A percentile compares a stretch with the other conserved stretches of the same genome.
Evolutionary conservation across 2,113 vertebrate genomes (phyloP).

Genomic region (Ammospiza nelsoni): DNA sequence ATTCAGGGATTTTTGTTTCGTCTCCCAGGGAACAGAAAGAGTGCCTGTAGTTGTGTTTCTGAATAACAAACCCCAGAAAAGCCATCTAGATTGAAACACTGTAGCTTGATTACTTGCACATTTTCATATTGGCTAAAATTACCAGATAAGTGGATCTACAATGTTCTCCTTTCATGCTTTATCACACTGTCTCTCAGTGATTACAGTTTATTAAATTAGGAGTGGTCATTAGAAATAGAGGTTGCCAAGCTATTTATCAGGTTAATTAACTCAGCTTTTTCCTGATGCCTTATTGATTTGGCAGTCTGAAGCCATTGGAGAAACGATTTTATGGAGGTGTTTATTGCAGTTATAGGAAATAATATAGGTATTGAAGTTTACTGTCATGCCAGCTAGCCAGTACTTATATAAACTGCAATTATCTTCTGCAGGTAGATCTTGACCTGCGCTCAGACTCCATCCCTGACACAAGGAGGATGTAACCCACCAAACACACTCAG

Average conservation of each 20-base stretch:
- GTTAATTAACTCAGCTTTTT: constrained; percentile 26
- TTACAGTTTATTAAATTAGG: not conserved
- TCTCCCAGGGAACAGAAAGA: not conserved
- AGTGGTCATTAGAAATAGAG: not conserved
- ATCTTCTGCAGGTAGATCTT: not conserved
- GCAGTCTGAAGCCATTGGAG: not conserved
- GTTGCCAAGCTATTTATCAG: not conserved
- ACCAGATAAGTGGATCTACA: not conserved
- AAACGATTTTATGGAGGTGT: not conserved
- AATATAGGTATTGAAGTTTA: not conserved
- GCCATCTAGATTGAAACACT: not conserved
- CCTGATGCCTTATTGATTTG: not conserved
- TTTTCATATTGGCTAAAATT: not conserved
- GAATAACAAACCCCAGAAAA: not conserved
- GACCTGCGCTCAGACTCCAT: not conserved
- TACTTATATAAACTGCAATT: not conserved
- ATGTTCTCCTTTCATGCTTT: not conserved
- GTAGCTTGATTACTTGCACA: not conserved
- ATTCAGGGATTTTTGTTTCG: not conserved
- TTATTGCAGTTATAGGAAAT: not conserved
- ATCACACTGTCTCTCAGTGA: not conserved
- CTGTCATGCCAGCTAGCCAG: not conserved
- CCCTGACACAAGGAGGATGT: not conserved
- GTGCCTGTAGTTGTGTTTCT: not conserved
- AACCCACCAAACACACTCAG: not conserved